These are phyloP conservation scores for Musca vetustissima DNA, from an alignment of 1,140 invertebrate species.

Conservation along the genomic window DNA sequence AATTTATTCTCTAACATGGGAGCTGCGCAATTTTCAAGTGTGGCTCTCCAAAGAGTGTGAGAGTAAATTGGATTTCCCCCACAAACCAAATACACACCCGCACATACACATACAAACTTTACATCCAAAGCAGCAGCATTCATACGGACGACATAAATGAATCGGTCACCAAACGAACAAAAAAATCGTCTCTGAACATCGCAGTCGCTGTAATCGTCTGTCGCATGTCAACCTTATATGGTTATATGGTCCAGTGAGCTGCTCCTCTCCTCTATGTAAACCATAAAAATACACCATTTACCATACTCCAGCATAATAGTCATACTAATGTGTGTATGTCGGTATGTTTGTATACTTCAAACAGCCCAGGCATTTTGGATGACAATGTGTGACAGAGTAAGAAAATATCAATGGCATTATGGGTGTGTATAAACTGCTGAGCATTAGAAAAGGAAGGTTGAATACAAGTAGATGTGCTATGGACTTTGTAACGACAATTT, in stretches of 20 bases:
- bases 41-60: not conserved
- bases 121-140: not conserved
- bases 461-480: not conserved
- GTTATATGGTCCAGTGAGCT: conserved; percentile 15
- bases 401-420: not conserved
- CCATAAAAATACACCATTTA: not conserved
- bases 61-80: not conserved
- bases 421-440: not conserved
- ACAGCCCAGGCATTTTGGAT: not conserved
- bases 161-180: conserved; percentile 22
- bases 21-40: conserved; percentile 4
- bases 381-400: conserved; percentile 16
- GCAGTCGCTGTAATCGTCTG: conserved; percentile 1
- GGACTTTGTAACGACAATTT: too few species aligned
- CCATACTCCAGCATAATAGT: not conserved
- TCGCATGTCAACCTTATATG: conserved; percentile 17
- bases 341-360: not conserved
- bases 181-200: not conserved
- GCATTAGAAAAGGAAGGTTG: not conserved
- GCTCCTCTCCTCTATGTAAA: not conserved
- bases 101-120: too few species aligned
- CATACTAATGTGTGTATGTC: not conserved
- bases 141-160: conserved; percentile 12
- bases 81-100: too few species aligned
- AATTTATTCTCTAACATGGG: not conserved